Evolutionary conservation across 2,888 invertebrate species (phyloP).

Genomic region (Brachyptera putata): DNA sequence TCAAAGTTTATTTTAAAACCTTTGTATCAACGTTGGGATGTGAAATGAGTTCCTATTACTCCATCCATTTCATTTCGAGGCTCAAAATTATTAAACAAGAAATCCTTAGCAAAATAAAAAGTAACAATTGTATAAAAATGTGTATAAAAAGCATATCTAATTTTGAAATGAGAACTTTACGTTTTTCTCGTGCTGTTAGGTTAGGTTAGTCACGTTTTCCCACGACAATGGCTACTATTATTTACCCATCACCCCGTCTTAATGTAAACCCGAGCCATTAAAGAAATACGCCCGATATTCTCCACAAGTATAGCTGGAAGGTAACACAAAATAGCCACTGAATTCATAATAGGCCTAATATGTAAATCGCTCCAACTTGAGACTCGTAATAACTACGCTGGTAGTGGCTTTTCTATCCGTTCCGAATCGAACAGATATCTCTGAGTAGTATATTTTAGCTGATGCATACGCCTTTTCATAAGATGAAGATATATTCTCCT

Average conservation of each 20-base stretch:
- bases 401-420: background rate
- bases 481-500: conserved; percentile 7
- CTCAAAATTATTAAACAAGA: no score
- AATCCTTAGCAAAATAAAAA: no score
- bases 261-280: background rate
- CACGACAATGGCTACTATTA: conserved; percentile 1
- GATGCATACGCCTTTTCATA: background rate
- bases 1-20: no score
- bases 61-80: no score
- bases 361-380: conserved; percentile 2
- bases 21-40: no score
- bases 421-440: background rate
- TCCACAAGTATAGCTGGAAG: background rate
- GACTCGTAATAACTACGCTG: background rate
- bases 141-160: no score
- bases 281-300: background rate
- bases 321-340: conserved; percentile 10
- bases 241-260: conserved; percentile 1
- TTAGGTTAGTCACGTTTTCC: background rate
- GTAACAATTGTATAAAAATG: no score
- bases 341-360: conserved; percentile 4
- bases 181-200: background rate
- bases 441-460: background rate
- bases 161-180: background rate
- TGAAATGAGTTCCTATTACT: no score